Conservation (phyloP, 2,888 invertebrate species). For the Teleogryllus oceanicus region DNA sequence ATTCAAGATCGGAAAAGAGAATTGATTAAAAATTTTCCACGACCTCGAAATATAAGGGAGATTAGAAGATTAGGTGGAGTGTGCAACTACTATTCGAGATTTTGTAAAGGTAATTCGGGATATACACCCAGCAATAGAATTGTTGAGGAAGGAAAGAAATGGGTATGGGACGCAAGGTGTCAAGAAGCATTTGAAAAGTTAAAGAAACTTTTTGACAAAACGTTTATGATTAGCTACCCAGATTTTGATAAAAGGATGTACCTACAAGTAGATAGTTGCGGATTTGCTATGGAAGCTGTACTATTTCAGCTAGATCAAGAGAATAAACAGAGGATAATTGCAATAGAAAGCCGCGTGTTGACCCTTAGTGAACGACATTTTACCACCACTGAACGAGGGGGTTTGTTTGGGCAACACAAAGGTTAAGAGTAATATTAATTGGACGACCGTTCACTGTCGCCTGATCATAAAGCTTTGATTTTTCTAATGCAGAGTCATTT, state of each 20-base stretch:
- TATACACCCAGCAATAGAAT: not conserved
- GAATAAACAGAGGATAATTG: not conserved
- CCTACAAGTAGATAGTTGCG: not conserved
- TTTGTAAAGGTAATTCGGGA: not conserved
- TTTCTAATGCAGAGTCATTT: not conserved
- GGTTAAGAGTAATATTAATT: not conserved
- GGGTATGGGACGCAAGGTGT: not conserved
- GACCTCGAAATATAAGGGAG: no score
- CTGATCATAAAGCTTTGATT: not conserved
- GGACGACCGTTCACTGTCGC: not conserved
- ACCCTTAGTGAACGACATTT: not conserved
- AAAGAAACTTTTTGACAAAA: not conserved
- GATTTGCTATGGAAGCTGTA: not conserved
- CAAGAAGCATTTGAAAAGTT: no score
- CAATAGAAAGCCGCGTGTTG: not conserved
- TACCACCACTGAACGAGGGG: not conserved
- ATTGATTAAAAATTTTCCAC: no score
- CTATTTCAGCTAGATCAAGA: not conserved
- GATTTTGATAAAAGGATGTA: not conserved
- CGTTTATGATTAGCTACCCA: not conserved
- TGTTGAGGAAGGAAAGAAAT: not conserved
- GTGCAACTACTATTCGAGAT: no score
- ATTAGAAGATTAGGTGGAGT: no score
- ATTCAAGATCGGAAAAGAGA: no score
- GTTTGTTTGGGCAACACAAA: not conserved